Base-by-base conservation (phyloP, 2,888 invertebrate genomes). In the Tipula vernalis region DNA sequence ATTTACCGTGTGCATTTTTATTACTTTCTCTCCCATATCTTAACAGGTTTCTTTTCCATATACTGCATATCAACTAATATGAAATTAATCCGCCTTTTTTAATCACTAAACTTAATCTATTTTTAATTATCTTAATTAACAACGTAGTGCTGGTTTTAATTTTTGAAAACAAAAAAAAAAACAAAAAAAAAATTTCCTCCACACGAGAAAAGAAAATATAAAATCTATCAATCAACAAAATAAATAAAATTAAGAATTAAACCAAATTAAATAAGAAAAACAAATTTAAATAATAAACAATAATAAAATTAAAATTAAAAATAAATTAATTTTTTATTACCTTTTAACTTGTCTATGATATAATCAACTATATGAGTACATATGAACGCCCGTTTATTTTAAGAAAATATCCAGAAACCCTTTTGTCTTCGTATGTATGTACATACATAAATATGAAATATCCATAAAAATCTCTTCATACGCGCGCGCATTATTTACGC, bases 391-490 rank as follows among this genome's bases (percentile, higher is more conserved):
- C 71, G 71, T 71, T 71, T 28, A 18, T 28, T 10, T 71, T 71
- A 71, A 71, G 71, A 71, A 71, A 71, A 71, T 71, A 71, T 71
- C 71, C 71, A 71, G 71, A 71, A 71, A 71, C 71, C 71, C 71
- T 71, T 57, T 71, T 28, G 71, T 71, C 71, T 71, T 71, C 71
- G 71, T 71, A 51, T 28, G 5, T 39, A 39, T 1, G 39, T 39
- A 39, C 39, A 39, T 39, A 39, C 39, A 39, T 39, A 39, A 5
- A 39, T 39, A 39, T 15, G 15, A 57, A 57, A 57, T 18, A 15
- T 57, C 51, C 15, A 28, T 71, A 71, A 71, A 28, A 71, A 71
- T n/a, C 71, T 71, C 71, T 71, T 71, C 71, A 71, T 71, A 71
- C 28, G 28, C 71, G 71, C 71, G 71, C 51, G 15, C n/a, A n/a